These are phyloP conservation scores for Galbula dea DNA, from an alignment of 2,113 vertebrate genomes.

Conservation along the genomic window DNA sequence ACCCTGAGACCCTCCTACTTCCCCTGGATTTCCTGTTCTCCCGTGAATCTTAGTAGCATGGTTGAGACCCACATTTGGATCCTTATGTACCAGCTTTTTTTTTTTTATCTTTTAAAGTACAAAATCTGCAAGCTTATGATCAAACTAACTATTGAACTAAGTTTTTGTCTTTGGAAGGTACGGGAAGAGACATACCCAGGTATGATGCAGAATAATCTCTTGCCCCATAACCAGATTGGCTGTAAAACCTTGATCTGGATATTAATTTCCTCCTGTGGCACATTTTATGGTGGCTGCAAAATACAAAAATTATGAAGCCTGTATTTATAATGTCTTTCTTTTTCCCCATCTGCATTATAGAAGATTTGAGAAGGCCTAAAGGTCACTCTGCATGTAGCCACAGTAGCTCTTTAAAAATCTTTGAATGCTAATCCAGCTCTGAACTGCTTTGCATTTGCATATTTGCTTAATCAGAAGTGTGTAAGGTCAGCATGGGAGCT, in stretches of 20 bases:
- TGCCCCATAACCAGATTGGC: neutral
- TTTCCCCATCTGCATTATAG: slow-evolving; percentile 41
- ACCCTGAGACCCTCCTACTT: neutral
- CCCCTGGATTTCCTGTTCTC: neutral
- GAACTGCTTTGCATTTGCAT: slow-evolving; percentile 57
- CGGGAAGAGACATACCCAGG: neutral
- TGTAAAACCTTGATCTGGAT: neutral
- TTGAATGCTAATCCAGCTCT: slow-evolving; percentile 52
- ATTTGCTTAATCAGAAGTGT: slow-evolving; percentile 64
- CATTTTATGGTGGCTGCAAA: neutral
- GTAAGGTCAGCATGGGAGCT: slow-evolving; percentile 50
- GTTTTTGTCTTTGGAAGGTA: neutral
- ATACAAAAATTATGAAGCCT: neutral
- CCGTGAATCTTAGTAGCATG: neutral
- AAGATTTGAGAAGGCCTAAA: slow-evolving; percentile 50
- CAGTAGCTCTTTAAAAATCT: slow-evolving; percentile 45
- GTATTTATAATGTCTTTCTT: slow-evolving; percentile 20
- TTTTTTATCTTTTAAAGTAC: neutral
- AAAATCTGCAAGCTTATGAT: neutral
- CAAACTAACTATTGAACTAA: neutral
- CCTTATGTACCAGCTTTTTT: neutral
- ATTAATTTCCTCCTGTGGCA: neutral
- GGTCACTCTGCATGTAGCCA: slow-evolving; percentile 43
- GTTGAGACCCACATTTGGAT: neutral
- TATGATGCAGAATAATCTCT: neutral